A percentile compares a stretch with the other conserved stretches of the same genome.
These are phyloP conservation scores for Drosophila ogumai DNA, from an alignment of 1,140 invertebrate species.

Conservation along the genomic window DNA sequence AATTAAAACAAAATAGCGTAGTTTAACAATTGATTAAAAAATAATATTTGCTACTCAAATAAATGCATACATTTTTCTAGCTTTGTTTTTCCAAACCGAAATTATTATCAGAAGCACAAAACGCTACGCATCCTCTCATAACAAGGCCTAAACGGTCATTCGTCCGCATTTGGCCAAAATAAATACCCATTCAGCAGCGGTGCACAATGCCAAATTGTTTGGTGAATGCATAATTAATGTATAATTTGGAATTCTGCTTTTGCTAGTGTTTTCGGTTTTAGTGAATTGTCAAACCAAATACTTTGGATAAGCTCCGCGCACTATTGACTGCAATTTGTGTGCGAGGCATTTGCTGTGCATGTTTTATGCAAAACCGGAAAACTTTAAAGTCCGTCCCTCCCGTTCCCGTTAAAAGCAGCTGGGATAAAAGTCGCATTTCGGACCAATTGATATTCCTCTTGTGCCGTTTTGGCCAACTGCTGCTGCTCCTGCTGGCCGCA, in stretches of 20 bases:
- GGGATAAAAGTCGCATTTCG: slow-evolving; percentile 35
- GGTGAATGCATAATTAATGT: slow-evolving; percentile 72
- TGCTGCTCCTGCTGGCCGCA: slow-evolving; percentile 45
- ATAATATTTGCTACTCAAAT: background rate
- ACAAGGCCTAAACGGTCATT: slow-evolving; percentile 27
- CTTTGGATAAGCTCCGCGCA: slow-evolving; percentile 63
- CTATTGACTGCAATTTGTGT: slow-evolving; percentile 62
- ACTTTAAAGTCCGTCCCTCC: slow-evolving; percentile 39
- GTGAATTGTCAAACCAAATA: slow-evolving; percentile 72
- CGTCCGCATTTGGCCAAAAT: slow-evolving; percentile 17
- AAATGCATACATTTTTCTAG: background rate
- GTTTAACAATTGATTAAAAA: background rate
- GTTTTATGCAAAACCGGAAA: slow-evolving; percentile 68
- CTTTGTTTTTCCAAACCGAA: background rate
- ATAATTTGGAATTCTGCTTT: slow-evolving; percentile 59
- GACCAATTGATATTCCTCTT: slow-evolving; percentile 59
- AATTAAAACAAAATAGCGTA: background rate
- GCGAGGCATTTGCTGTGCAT: slow-evolving; percentile 67
- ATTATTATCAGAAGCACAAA: background rate
- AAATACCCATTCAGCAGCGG: slow-evolving; percentile 25
- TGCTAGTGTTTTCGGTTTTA: slow-evolving; percentile 48
- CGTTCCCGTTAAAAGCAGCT: slow-evolving; percentile 48
- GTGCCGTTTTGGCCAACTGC: slow-evolving; percentile 11
- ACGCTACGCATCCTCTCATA: background rate
- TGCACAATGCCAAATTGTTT: slow-evolving; percentile 33